Evolutionary conservation across 1,140 invertebrate genomes (phyloP).

Genomic region (Trichoplusia ni): DNA sequence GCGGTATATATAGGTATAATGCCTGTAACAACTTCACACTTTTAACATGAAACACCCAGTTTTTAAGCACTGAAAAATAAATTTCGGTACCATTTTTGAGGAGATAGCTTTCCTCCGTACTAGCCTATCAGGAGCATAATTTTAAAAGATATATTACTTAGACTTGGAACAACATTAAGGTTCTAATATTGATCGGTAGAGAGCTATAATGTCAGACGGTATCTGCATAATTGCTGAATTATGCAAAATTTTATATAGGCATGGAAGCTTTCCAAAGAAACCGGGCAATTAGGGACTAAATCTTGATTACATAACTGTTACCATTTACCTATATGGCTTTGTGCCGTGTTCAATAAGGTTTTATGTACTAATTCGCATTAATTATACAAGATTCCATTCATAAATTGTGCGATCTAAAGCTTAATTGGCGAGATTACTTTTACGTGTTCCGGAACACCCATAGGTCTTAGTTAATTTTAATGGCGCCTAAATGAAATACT

Average conservation of each 20-base stretch:
- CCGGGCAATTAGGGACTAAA: background rate
- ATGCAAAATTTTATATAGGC: constrained; percentile 14
- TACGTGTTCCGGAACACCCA: constrained; percentile 7
- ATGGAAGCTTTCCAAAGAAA: background rate
- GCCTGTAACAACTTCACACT: too few relatives aligned
- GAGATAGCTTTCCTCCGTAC: background rate
- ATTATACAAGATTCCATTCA: constrained; percentile 5
- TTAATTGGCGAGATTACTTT: constrained; percentile 25
- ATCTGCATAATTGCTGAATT: constrained; percentile 24
- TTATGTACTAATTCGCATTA: background rate
- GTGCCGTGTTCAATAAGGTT: background rate
- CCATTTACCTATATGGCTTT: too few relatives aligned
- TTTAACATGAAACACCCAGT: background rate
- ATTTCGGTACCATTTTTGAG: background rate
- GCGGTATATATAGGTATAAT: too few relatives aligned
- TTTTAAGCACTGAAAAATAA: background rate
- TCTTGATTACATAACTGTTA: too few relatives aligned
- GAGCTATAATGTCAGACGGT: constrained; percentile 12
- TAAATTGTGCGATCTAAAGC: constrained; percentile 5
- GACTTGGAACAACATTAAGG: background rate
- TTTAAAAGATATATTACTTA: constrained; percentile 1
- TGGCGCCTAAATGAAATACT: constrained; percentile 29
- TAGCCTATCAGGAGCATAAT: background rate
- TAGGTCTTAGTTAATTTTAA: constrained; percentile 31
- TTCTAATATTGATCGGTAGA: constrained; percentile 6